Evolutionary conservation across 2,113 vertebrate species (phyloP), one percentile per base, ranked within the genome.

Genomic region (Gavia stellata): DNA sequence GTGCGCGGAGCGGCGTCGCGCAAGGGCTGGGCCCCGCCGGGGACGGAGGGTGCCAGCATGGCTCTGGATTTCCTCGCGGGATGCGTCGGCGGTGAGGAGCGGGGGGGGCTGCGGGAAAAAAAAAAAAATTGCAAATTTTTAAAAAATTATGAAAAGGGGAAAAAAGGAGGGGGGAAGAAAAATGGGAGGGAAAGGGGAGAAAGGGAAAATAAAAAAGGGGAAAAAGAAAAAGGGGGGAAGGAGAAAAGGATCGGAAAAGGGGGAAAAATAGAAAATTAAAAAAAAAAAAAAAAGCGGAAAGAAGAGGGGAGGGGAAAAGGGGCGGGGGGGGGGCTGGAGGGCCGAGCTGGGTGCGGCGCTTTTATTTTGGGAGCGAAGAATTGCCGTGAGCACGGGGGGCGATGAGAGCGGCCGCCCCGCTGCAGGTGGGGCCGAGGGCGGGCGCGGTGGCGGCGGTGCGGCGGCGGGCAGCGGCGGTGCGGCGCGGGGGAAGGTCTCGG

Each of bases 31-130:
- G 38, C 49, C 40, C 49, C 24, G 74, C 61, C 19, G 74, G 26
- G 38, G 17, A 44, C 31, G 15, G n/a, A 26, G 44, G 59, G 44
- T 56, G 53, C 82, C n/a, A 72, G 94, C 88, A 98, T 97, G 97
- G 98, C 96, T 96, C 98, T 99, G 98, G 99, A 99, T 98, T 99
- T 99, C 96, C 89, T 99, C 75, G 99, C 99, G 50, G 99, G 99
- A 88, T 99, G 99, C 95, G 96, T 99, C 0, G 99, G 99, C 96
- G 99, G 99, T 99, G 96, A 98, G 98, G 49, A 40, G 26, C 4
- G 3, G n/a, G 52, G 29, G 10, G 52, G 25, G 26, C 31, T 70
- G 17, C 14, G 3, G 5, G 40, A 33, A 40, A 53, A 31, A 70
- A 19, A 67, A 25, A 45, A 33, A 67, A 36, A n/a, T n/a, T n/a